Evolutionary conservation across 2,113 vertebrate species (phyloP).

Genomic region (Myiopsitta monachus): DNA sequence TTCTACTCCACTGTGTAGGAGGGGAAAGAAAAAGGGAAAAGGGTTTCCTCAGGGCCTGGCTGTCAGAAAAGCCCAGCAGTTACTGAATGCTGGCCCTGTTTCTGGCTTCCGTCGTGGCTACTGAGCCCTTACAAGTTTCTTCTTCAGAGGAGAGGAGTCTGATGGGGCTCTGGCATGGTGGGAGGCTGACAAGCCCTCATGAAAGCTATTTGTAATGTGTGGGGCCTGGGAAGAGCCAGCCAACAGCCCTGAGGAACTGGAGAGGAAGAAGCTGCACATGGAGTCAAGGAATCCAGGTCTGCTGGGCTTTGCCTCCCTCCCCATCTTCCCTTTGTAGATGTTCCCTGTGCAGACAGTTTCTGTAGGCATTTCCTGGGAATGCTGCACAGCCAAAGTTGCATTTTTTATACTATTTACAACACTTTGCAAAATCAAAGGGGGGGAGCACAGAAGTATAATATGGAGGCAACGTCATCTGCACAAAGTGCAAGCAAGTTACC

Average conservation of each 20-base stretch:
- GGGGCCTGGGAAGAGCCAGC: slow-evolving; percentile 5
- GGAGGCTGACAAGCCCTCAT: neutral
- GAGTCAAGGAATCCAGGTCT: neutral
- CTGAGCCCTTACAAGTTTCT: slow-evolving; percentile 1
- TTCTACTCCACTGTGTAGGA: neutral
- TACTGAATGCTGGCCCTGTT: neutral
- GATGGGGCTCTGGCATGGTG: neutral
- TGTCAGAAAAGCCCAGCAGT: neutral
- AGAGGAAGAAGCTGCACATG: neutral
- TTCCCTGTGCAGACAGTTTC: slow-evolving; percentile 21
- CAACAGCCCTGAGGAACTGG: neutral
- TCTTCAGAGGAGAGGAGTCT: neutral
- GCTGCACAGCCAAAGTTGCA: neutral
- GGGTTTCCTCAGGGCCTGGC: neutral
- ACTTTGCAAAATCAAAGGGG: neutral
- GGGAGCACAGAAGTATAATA: neutral
- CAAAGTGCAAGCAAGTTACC: neutral
- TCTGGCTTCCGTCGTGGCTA: slow-evolving; percentile 14
- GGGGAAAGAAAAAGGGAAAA: neutral
- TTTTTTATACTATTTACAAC: neutral
- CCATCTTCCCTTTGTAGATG: neutral
- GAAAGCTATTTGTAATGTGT: slow-evolving; percentile 6
- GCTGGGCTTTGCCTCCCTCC: neutral
- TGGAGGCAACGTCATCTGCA: neutral
- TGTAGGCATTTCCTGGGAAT: neutral